Conservation (phyloP, 2,797 vertebrate species). For the Sarcophilus harrisii region DNA sequence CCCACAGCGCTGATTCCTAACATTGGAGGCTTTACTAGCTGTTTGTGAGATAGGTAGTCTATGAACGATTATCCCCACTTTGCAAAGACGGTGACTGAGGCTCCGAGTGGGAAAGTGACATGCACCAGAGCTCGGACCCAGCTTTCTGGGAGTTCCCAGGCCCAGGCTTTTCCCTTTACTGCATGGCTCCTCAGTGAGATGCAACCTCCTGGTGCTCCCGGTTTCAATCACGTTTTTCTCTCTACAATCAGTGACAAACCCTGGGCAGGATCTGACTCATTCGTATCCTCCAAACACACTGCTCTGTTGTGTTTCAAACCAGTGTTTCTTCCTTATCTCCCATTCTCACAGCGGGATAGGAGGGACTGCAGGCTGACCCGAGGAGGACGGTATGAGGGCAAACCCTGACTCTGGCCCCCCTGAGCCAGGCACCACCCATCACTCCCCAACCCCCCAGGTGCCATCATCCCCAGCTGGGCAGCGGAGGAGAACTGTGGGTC, state of each 20-base stretch:
- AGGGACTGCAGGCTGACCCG: conserved; percentile 74
- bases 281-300: background rate
- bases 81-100: background rate
- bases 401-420: conserved; percentile 79
- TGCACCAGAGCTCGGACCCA: background rate
- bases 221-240: background rate
- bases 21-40: background rate
- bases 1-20: background rate
- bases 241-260: background rate
- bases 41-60: background rate
- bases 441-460: conserved; percentile 73
- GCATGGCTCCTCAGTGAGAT: background rate
- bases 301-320: background rate
- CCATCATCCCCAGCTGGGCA: conserved; percentile 79
- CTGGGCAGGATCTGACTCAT: background rate
- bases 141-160: background rate
- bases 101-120: background rate
- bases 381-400: conserved; percentile 77
- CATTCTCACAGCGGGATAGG: conserved; percentile 68
- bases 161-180: background rate
- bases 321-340: conserved; percentile 42
- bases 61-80: background rate
- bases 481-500: conserved; percentile 82
- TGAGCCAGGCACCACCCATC: conserved; percentile 77
- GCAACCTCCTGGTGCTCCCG: background rate